Base-by-base conservation (phyloP, 2,113 vertebrate genomes). In the Calypte anna region DNA sequence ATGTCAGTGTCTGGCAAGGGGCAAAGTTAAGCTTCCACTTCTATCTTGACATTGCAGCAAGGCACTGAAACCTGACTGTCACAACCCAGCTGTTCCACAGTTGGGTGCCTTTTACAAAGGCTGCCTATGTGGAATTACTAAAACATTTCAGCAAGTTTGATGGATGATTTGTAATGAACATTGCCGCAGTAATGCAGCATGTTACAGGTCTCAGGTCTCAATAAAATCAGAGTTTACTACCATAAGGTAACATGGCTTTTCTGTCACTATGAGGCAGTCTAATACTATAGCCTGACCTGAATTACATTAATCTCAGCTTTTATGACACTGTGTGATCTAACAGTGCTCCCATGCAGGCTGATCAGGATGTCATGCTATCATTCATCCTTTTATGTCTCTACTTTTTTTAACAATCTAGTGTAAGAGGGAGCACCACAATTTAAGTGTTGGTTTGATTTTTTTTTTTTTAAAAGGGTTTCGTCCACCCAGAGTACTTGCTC, bases 141-240 rank as follows among this genome's bases (percentile, higher is more conserved):
- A 28, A 82, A 77, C 21, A 33, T 20, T 73, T 54, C 38, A 31
- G 69, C 31, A 63, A 59, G 24, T 66, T 54, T 10, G 31, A 54
- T 0, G 15, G 61, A 23, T 4, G 27, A 84, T 18, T 2, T 77
- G 59, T 13, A 73, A 61, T 0, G 4, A 73, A 21, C 21, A 4
- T 5, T 31, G 20, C n/a, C 69, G 30, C 48, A 58, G 59, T 23
- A 46, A 33, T 3, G 4, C 2, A 1, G 3, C 1, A 5, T 8
- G 16, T 17, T 46, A 27, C 14, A 75, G 11, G 25, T 14, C 74
- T 75, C 3, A 6, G 75, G n/a, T 25, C 58, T 74, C 44, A 23
- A 12, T 10, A 18, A 61, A 62, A 9, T 31, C 50, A 0, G 5
- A 91, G 38, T 19, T 72, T 23, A 59, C 10, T 31, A 61, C 19